These are phyloP conservation scores for Heliconius sara DNA, from an alignment of 2,888 invertebrate species.

Conservation along the genomic window DNA sequence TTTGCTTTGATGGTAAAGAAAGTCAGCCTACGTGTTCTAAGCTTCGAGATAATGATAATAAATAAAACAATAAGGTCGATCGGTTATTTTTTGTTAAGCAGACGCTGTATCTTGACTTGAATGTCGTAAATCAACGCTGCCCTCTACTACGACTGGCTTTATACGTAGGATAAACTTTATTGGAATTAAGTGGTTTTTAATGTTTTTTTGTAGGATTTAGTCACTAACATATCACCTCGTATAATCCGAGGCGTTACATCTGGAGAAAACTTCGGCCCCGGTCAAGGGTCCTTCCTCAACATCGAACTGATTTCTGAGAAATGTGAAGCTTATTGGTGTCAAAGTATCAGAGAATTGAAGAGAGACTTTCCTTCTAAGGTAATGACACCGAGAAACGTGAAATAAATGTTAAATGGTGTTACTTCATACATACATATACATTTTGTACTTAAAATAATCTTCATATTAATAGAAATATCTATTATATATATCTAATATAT, in stretches of 20 bases:
- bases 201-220: slow-evolving; percentile 87
- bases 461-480: no score
- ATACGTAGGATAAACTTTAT: no score
- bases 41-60: no score
- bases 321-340: slow-evolving; percentile 95
- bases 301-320: slow-evolving; percentile 99
- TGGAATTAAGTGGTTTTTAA: background rate
- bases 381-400: slow-evolving; percentile 7
- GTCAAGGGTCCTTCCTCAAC: slow-evolving; percentile 98
- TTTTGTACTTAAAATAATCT: no score
- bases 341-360: slow-evolving; percentile 94
- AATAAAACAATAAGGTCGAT: no score
- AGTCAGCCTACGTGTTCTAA: no score
- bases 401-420: no score
- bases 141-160: no score
- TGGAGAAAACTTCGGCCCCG: slow-evolving; percentile 95
- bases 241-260: slow-evolving; percentile 97
- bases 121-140: no score
- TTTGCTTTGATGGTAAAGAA: no score
- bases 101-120: background rate
- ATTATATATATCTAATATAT: no score
- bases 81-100: background rate
- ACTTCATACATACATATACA: no score
- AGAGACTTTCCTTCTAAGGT: slow-evolving; percentile 95
- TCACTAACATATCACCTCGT: slow-evolving; percentile 98